A percentile compares a stretch with the other conserved stretches of the same genome.
phyloP scores from a whole-genome alignment of 2,797 vertebrate species.

The Eulemur mongoz region DNA sequence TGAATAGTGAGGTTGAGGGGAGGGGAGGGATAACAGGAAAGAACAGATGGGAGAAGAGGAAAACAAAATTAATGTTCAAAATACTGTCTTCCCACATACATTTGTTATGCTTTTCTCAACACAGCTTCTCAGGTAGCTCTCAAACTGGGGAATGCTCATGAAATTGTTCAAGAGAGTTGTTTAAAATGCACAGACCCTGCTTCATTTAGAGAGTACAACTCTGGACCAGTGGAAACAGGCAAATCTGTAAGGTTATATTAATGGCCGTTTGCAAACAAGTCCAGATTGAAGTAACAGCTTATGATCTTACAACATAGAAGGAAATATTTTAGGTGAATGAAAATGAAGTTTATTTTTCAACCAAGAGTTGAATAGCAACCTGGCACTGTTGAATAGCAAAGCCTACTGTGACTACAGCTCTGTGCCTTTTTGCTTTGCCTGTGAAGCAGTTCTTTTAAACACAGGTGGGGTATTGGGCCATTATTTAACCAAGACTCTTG shows the following conservation, averaged over 20 bases:
- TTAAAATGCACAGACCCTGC: neutral
- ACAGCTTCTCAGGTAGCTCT: neutral
- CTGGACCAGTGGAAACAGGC: neutral
- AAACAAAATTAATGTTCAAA: neutral
- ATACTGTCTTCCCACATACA: neutral
- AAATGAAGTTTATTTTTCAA: constrained; percentile 1
- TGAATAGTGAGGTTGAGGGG: neutral
- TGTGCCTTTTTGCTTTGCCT: neutral
- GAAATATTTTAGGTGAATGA: neutral
- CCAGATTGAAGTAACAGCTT: neutral
- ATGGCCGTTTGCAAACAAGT: neutral
- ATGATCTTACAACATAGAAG: neutral
- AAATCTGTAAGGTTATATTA: neutral
- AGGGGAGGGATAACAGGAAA: neutral
- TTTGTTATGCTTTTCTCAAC: neutral
- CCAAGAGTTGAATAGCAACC: neutral
- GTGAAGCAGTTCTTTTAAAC: constrained; percentile 29
- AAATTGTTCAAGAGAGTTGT: neutral
- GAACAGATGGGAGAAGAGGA: neutral
- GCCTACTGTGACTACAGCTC: neutral
- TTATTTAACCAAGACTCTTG: neutral
- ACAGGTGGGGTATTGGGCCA: neutral
- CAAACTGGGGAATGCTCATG: neutral
- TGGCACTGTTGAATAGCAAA: neutral
- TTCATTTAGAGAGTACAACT: neutral